These are phyloP conservation scores for Thunnus maccoyii DNA, from an alignment of 2,113 vertebrate genomes.

Conservation along the genomic window DNA sequence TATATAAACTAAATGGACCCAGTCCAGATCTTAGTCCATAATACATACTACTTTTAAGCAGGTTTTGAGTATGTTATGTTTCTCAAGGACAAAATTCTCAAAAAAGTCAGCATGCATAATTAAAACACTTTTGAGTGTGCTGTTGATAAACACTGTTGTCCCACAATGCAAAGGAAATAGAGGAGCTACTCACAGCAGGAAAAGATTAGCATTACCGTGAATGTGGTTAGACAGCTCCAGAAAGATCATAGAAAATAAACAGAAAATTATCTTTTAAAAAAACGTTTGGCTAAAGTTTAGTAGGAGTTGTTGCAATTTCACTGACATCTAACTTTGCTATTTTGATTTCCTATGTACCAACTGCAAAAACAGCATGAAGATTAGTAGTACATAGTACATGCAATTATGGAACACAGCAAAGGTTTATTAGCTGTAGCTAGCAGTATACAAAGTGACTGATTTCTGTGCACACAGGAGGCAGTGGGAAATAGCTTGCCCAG, in stretches of 20 bases:
- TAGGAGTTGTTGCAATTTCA: background rate
- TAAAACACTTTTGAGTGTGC: background rate
- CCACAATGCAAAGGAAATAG: conserved; percentile 16
- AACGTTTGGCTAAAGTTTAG: conserved; percentile 4
- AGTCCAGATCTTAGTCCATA: background rate
- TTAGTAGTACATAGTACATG: background rate
- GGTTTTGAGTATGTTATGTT: too few relatives aligned
- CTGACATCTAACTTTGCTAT: background rate
- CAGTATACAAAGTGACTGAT: too few relatives aligned
- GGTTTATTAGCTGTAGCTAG: too few relatives aligned
- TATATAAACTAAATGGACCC: background rate
- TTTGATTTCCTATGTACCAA: background rate
- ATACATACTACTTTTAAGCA: background rate
- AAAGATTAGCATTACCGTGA: conserved; percentile 23
- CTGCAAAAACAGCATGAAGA: background rate
- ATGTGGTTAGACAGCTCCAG: conserved; percentile 18
- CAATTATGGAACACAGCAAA: too few relatives aligned
- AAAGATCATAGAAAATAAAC: conserved; percentile 16
- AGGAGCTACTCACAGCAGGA: conserved; percentile 32
- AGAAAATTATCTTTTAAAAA: conserved; percentile 9
- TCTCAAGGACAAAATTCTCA: background rate
- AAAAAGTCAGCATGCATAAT: background rate
- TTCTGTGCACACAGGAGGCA: too few relatives aligned
- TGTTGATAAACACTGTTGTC: background rate
- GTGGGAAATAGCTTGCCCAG: too few relatives aligned